Conservation (phyloP, 92 coral and sea anemone genomes). For the Porites evermanni region DNA sequence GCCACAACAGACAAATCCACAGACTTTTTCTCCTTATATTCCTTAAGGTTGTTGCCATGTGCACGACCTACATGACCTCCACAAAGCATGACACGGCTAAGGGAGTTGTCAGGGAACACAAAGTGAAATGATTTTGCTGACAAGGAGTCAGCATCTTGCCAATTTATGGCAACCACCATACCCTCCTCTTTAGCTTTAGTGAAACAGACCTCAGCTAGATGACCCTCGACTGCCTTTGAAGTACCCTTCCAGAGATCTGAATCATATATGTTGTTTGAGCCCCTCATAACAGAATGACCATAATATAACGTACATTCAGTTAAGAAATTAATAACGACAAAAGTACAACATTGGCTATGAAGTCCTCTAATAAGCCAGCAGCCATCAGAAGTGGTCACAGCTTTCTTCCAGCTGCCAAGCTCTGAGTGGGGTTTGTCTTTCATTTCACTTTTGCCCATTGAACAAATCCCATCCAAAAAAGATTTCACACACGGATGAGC, state of each 20-base stretch:
- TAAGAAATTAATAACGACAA: conserved; percentile 12
- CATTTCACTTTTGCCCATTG: conserved; percentile 28
- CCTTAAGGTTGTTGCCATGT: conserved; percentile 65
- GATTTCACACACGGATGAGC: conserved; percentile 34
- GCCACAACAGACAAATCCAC: background rate
- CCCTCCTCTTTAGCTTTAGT: conserved; percentile 16
- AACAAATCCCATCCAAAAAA: conserved; percentile 20
- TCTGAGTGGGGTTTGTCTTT: conserved; percentile 10
- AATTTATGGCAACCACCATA: conserved; percentile 5
- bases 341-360: no score
- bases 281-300: conserved; percentile 11
- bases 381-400: no score
- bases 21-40: conserved; percentile 35
- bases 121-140: no score
- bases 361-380: no score
- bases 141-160: no score
- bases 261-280: background rate
- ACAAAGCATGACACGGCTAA: no score
- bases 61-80: conserved; percentile 57
- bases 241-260: no score
- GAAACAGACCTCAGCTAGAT: conserved; percentile 21
- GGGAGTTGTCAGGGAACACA: no score
- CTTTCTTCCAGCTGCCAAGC: no score
- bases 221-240: background rate
- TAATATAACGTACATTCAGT: background rate